Percentiles rank a stretch among this genome's conserved stretches.
phyloP scores from a whole-genome alignment of 2,797 vertebrate genomes.

The Etheostoma perlongum region DNA sequence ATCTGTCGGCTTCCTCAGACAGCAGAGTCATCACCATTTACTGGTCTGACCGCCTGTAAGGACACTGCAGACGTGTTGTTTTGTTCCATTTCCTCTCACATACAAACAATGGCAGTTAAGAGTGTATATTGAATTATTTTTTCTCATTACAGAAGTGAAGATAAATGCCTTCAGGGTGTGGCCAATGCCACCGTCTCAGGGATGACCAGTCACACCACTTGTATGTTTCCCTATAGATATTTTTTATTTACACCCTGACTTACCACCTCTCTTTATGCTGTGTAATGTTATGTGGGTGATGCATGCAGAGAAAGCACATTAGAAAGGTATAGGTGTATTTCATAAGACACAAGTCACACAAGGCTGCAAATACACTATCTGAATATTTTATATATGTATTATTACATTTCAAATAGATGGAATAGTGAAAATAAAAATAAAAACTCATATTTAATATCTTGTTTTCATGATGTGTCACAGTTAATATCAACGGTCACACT shows the following conservation, averaged over 20 bases:
- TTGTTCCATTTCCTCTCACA: not conserved
- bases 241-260: not conserved
- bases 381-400: not conserved
- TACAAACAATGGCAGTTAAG: not conserved
- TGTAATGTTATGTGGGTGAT: not conserved
- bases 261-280: not conserved
- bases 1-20: constrained; percentile 71
- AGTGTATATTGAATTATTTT: not conserved
- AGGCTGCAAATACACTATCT: not conserved
- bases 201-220: constrained; percentile 74
- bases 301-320: constrained; percentile 8
- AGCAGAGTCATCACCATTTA: constrained; percentile 67
- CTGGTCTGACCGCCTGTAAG: constrained; percentile 82
- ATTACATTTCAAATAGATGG: not conserved
- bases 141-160: constrained; percentile 47
- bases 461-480: constrained; percentile 43
- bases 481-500: constrained; percentile 79
- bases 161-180: constrained; percentile 74
- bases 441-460: not conserved
- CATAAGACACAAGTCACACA: not conserved
- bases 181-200: constrained; percentile 75
- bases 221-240: constrained; percentile 55
- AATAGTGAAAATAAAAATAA: not conserved
- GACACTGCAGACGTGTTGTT: not conserved
- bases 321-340: not conserved